phyloP scores from a whole-genome alignment of 1,140 invertebrate genomes.

The Melanaphis sacchari region DNA sequence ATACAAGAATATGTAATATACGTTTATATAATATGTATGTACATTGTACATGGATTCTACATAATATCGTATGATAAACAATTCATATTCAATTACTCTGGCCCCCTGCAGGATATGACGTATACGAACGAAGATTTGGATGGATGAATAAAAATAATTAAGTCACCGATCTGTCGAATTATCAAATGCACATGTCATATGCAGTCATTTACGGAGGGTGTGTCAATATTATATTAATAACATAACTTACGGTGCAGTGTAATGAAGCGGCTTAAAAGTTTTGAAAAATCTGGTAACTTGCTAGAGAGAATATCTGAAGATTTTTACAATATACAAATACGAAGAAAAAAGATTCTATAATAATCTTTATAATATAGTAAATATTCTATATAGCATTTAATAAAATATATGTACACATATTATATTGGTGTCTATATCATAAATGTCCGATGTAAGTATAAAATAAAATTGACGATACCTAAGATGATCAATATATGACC shows the following conservation, averaged over 20 bases:
- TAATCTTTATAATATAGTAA: neutral
- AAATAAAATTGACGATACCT: no score
- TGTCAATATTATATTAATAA: neutral
- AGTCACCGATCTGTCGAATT: neutral
- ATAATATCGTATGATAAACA: neutral
- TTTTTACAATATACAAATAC: neutral
- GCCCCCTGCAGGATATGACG: neutral
- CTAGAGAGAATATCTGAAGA: no score
- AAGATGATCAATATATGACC: no score
- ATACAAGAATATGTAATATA: neutral
- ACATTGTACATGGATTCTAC: neutral
- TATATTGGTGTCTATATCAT: neutral
- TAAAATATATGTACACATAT: neutral
- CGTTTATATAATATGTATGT: neutral
- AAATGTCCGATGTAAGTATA: neutral
- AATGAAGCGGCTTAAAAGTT: neutral
- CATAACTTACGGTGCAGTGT: neutral
- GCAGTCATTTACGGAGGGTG: neutral
- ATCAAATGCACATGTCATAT: neutral
- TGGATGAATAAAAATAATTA: neutral
- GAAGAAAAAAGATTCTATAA: neutral
- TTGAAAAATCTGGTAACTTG: neutral
- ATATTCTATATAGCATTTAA: neutral
- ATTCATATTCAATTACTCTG: neutral
- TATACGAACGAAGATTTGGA: neutral